phyloP scores from a whole-genome alignment of 2,797 vertebrate genomes.

The Microctenopoma stevenorrisi region DNA sequence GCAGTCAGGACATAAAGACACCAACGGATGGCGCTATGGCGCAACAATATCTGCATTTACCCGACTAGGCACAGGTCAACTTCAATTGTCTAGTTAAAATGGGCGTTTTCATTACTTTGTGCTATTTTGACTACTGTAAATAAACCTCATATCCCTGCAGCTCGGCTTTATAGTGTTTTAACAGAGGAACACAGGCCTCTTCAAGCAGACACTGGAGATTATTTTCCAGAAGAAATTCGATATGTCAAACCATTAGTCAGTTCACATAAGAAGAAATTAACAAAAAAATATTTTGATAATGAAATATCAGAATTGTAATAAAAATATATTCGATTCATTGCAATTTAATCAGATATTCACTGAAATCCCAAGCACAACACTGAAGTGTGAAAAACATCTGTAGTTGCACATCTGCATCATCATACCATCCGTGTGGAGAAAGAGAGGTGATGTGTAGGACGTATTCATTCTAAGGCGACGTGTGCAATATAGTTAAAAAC shows the following conservation, averaged over 20 bases:
- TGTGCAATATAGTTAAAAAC: background rate
- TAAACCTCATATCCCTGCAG: background rate
- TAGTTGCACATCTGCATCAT: slow-evolving; percentile 34
- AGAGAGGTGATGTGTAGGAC: background rate
- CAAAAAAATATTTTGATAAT: no score
- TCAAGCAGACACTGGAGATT: background rate
- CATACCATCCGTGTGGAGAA: background rate
- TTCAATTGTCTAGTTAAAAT: slow-evolving; percentile 14
- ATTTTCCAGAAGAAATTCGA: background rate
- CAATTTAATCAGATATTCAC: no score
- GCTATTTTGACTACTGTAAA: slow-evolving; percentile 17
- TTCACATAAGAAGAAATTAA: background rate
- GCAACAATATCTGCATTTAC: slow-evolving; percentile 2
- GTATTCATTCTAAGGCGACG: background rate
- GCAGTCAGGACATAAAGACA: slow-evolving; percentile 7
- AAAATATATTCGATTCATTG: background rate
- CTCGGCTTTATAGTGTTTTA: no score
- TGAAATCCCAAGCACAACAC: background rate
- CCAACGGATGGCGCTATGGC: slow-evolving; percentile 69
- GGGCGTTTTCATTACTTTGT: slow-evolving; percentile 27
- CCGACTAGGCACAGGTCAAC: background rate
- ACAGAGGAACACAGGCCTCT: background rate
- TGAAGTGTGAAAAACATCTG: slow-evolving; percentile 6
- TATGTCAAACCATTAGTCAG: background rate
- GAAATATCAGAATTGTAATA: background rate